Evolutionary conservation across 2,797 vertebrate genomes (phyloP), one percentile per base, ranked within the genome.

Genomic region (Varecia variegata): DNA sequence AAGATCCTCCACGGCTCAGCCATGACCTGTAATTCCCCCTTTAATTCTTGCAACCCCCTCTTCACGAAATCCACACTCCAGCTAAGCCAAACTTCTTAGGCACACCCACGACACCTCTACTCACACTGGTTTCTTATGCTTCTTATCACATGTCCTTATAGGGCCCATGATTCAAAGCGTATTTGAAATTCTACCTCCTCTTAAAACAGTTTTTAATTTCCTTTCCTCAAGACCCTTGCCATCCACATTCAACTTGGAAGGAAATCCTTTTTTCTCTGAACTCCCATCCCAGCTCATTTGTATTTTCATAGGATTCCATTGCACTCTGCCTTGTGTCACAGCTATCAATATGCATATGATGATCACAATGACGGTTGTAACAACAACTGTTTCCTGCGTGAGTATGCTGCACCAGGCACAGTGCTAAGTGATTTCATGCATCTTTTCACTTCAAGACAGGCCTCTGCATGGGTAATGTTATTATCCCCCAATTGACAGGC

Each of bases 51-150:
- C 5, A 7, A 35, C 20, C 25, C 62, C 56, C 32, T 30, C 17
- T 32, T 54, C 25, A 1, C 23, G 5, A 32, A 40, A 38, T 2
- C 38, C 21, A 17, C 2, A 3, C 10, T 35, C 30, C 25, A 3
- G 1, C 54, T 20, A 25, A 67, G n/a, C 27, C 6, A 4, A 15
- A 6, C 32, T 74, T 83, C 68, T 83, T 1, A 18, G 2, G 18
- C 13, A 5, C 7, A 1, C 2, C 9, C 35, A 1, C 1, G 3
- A 0, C 2, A 27, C 7, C 43, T 85, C 77, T 17, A 9, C 38
- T 79, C 88, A 7, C 15, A 2, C 38, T 18, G 21, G 25, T 17
- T 86, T 40, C 60, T 12, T 11, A 52, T 11, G 0, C 23, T 38
- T 43, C n/a, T n/a, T 10, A 12, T 18, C 79, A 20, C 5, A 0